These are phyloP conservation scores for Cheilosia pagana DNA, from an alignment of 2,888 invertebrate species.

Conservation along the genomic window DNA sequence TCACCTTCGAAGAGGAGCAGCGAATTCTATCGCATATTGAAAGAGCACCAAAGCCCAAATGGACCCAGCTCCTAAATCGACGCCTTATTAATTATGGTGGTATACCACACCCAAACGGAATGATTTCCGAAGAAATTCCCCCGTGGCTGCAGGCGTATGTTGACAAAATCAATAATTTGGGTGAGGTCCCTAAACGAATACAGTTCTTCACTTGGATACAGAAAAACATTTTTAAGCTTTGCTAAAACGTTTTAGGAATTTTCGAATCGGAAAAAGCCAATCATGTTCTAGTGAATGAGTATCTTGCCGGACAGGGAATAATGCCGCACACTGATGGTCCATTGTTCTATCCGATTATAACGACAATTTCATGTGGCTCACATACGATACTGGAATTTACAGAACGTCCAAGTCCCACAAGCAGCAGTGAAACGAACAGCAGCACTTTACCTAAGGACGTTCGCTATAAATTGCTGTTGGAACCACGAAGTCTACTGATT, in stretches of 20 bases:
- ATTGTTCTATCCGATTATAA: slow-evolving; percentile 95
- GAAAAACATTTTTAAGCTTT: slow-evolving; percentile 10
- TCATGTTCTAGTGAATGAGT: slow-evolving; percentile 98
- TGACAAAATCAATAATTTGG: slow-evolving; percentile 87
- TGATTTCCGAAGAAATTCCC: slow-evolving; percentile 96
- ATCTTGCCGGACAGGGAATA: slow-evolving; percentile 96
- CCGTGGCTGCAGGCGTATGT: slow-evolving; percentile 91
- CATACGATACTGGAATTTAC: slow-evolving; percentile 94
- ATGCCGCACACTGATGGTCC: slow-evolving; percentile 99
- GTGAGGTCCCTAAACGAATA: slow-evolving; percentile 81
- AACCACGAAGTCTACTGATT: slow-evolving; percentile 94
- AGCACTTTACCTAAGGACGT: slow-evolving; percentile 77
- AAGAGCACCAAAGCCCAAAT: slow-evolving; percentile 94
- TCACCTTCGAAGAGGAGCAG: slow-evolving; percentile 89
- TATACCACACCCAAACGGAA: slow-evolving; percentile 95
- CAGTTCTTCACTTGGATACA: slow-evolving; percentile 24
- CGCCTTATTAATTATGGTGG: slow-evolving; percentile 99
- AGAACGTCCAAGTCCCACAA: slow-evolving; percentile 75
- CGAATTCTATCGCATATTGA: slow-evolving; percentile 90
- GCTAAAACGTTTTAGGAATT: slow-evolving; percentile 76
- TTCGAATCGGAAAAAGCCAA: slow-evolving; percentile 91
- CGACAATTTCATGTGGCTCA: slow-evolving; percentile 96
- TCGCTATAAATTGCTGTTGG: slow-evolving; percentile 91
- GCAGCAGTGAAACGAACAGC: slow-evolving; percentile 20
- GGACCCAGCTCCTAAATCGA: slow-evolving; percentile 96